Conservation (phyloP, 2,113 vertebrate genomes). For the Typhlomys cinereus region DNA sequence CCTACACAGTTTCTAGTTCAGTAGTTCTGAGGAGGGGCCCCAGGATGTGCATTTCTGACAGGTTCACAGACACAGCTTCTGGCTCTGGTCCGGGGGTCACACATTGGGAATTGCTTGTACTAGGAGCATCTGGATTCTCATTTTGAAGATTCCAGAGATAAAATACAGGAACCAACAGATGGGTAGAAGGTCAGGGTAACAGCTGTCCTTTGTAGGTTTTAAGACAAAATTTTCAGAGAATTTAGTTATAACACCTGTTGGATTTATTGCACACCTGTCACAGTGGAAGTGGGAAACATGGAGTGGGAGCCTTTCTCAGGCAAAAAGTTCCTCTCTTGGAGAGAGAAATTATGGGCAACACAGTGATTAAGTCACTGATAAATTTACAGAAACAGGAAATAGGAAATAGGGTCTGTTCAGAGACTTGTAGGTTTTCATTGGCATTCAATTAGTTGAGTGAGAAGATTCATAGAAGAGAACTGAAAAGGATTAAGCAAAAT, state of each 20-base stretch:
- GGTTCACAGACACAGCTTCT: neutral
- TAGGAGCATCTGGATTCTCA: neutral
- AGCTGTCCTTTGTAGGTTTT: slow-evolving; percentile 1
- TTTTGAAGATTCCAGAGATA: neutral
- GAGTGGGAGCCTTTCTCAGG: neutral
- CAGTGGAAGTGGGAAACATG: neutral
- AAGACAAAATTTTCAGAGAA: slow-evolving; percentile 31
- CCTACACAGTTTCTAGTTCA: neutral
- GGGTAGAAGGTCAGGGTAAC: neutral
- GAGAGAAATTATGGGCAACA: neutral
- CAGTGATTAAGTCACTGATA: neutral
- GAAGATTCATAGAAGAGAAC: neutral
- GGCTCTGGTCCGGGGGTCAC: neutral
- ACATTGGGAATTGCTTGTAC: accelerated
- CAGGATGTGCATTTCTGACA: neutral
- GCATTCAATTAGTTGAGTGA: neutral
- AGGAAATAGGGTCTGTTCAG: neutral
- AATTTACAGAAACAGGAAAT: no score
- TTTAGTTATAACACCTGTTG: neutral
- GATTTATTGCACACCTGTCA: slow-evolving; percentile 16
- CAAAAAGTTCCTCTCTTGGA: neutral
- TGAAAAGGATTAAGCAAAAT: neutral
- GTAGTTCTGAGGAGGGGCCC: neutral
- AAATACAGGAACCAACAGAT: neutral
- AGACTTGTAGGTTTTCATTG: neutral